Percentiles rank a stretch among this genome's conserved stretches.
These are phyloP conservation scores for Porites cylindrica DNA, from an alignment of 92 coral and sea anemone genomes.

Conservation along the genomic window DNA sequence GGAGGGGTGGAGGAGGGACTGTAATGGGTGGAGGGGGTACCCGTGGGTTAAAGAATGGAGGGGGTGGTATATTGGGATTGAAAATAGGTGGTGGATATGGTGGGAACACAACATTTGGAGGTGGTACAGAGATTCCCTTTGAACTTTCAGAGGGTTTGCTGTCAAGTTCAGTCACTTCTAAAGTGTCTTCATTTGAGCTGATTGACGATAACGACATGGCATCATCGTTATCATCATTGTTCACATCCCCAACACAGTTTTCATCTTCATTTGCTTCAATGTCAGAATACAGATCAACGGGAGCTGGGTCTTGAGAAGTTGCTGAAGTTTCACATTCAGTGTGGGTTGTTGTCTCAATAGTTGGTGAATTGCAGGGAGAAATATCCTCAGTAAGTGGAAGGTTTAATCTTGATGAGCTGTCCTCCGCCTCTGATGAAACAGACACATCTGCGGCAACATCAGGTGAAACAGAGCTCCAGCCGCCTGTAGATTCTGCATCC, in stretches of 20 bases:
- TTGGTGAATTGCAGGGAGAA: conserved; percentile 95
- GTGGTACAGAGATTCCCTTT: conserved; percentile 82
- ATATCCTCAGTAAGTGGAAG: conserved; percentile 92
- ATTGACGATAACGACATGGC: conserved; percentile 99
- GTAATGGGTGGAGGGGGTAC: conserved; percentile 90
- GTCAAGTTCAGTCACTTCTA: conserved; percentile 93
- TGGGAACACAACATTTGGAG: conserved; percentile 81
- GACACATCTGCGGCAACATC: conserved; percentile 61
- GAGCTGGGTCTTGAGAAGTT: conserved; percentile 27
- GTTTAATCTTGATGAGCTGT: conserved; percentile 27
- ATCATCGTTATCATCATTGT: conserved; percentile 88
- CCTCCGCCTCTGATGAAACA: conserved; percentile 28
- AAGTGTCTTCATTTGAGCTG: conserved; percentile 97
- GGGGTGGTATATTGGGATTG: conserved; percentile 90
- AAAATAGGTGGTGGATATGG: conserved; percentile 81
- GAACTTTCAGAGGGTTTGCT: conserved; percentile 71
- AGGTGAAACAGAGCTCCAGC: conserved; percentile 41
- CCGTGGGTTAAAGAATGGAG: conserved; percentile 69
- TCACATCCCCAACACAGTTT: conserved; percentile 35
- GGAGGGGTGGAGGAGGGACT: conserved; percentile 84
- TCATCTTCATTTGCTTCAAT: conserved; percentile 74
- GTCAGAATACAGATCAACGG: conserved; percentile 73
- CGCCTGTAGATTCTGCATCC: conserved; percentile 51
- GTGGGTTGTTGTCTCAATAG: conserved; percentile 42
- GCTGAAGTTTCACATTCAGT: conserved; percentile 12